phyloP scores from a whole-genome alignment of 2,888 invertebrate genomes.

The Lepetodrilus schrolli region DNA sequence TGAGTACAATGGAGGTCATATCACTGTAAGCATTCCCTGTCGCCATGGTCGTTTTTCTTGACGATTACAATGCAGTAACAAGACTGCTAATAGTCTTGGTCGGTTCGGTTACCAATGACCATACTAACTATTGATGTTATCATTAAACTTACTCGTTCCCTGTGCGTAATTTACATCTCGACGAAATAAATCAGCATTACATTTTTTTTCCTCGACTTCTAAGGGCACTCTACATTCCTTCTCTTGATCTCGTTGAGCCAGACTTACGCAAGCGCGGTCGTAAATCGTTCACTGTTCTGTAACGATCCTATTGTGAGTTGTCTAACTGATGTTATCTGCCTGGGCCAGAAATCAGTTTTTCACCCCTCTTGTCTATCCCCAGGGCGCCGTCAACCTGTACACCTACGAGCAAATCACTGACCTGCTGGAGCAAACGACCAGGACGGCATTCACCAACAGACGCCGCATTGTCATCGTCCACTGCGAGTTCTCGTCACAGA shows the following conservation, averaged over 20 bases:
- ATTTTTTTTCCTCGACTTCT: too few relatives aligned
- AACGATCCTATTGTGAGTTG: conserved; percentile 12
- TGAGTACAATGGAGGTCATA: conserved; percentile 80
- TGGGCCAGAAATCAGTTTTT: background rate
- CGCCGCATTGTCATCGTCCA: conserved; percentile 39
- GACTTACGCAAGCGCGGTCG: conserved; percentile 9
- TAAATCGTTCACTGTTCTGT: conserved; percentile 11
- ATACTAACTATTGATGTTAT: too few relatives aligned
- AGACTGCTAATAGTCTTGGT: too few relatives aligned
- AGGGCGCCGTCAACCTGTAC: conserved; percentile 31
- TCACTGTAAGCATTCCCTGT: conserved; percentile 9
- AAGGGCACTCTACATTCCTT: too few relatives aligned
- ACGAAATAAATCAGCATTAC: too few relatives aligned
- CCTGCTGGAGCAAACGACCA: conserved; percentile 21
- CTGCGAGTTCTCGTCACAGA: conserved; percentile 43
- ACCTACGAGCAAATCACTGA: conserved; percentile 21
- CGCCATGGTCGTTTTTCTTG: too few relatives aligned
- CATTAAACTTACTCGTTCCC: too few relatives aligned
- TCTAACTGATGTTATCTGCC: background rate
- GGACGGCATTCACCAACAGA: background rate
- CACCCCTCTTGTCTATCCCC: background rate
- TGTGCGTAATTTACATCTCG: too few relatives aligned
- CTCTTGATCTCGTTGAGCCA: too few relatives aligned
- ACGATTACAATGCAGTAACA: too few relatives aligned
- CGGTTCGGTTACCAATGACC: too few relatives aligned